phyloP scores from a whole-genome alignment of 2,113 vertebrate species.

The Pelusios castaneus region DNA sequence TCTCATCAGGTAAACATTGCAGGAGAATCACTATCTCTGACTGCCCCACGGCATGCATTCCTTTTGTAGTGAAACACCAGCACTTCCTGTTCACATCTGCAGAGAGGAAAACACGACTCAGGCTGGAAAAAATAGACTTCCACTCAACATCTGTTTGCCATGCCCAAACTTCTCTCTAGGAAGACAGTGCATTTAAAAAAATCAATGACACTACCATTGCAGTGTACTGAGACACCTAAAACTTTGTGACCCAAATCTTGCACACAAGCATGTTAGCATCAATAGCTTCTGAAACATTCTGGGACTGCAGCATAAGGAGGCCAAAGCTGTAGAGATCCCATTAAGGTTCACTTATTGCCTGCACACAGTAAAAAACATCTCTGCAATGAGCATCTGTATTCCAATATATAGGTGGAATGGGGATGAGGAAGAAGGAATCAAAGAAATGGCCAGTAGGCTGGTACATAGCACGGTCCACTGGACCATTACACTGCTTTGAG shows the following conservation, averaged over 20 bases:
- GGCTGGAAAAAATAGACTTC: not conserved
- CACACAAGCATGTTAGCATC: not conserved
- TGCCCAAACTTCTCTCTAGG: not conserved
- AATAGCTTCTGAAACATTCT: not conserved
- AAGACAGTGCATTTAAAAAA: not conserved
- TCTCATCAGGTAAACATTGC: constrained; percentile 97
- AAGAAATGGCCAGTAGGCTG: not conserved
- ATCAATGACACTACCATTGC: not conserved
- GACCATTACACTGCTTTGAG: not conserved
- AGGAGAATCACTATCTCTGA: constrained; percentile 95
- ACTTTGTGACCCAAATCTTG: not conserved
- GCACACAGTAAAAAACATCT: constrained; percentile 3
- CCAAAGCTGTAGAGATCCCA: not conserved
- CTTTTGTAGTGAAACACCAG: constrained; percentile 97
- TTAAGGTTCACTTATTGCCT: not conserved
- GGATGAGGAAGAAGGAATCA: not conserved
- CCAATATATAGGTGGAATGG: not conserved
- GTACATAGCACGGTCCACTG: not conserved
- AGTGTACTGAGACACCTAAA: not conserved
- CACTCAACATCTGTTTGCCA: not conserved
- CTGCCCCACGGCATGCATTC: constrained; percentile 97
- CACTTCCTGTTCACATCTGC: constrained; percentile 98
- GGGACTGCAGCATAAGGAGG: not conserved
- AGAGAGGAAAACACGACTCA: not conserved
- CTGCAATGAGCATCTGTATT: not conserved